Evolutionary conservation across 2,797 vertebrate species (phyloP).

Genomic region (Menidia menidia): DNA sequence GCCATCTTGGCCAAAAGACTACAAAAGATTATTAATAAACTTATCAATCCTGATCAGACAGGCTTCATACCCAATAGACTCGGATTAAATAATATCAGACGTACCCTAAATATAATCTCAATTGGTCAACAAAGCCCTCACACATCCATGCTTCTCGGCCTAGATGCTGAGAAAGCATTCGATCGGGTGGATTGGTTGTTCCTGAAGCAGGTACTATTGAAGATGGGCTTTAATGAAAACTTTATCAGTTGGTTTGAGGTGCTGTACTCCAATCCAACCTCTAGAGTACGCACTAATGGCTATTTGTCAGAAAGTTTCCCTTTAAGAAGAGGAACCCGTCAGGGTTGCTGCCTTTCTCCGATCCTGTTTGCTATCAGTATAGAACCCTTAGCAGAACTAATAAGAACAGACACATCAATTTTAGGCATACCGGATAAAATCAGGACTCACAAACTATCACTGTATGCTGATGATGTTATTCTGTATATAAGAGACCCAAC

Average conservation of each 20-base stretch:
- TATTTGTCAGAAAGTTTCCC: no score
- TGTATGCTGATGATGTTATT: no score
- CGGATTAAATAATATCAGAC: background rate
- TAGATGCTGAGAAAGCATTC: background rate
- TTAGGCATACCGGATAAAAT: no score
- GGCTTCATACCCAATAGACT: background rate
- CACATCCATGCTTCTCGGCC: background rate
- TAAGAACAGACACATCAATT: no score
- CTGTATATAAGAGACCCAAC: no score
- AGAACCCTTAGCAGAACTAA: no score
- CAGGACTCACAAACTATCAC: no score
- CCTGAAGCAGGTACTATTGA: background rate
- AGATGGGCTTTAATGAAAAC: background rate
- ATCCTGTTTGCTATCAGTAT: no score
- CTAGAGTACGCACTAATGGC: no score
- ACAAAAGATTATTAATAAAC: background rate
- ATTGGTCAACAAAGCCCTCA: background rate
- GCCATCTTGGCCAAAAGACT: background rate
- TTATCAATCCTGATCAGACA: background rate
- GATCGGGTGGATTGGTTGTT: background rate
- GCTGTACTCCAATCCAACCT: no score
- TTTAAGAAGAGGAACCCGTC: no score
- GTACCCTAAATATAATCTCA: background rate
- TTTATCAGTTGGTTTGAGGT: background rate
- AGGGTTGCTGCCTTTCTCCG: no score